These are phyloP conservation scores for Haliclona indistincta DNA, from an alignment of 37 sponge, comb jelly and placozoan species.

Conservation along the genomic window DNA sequence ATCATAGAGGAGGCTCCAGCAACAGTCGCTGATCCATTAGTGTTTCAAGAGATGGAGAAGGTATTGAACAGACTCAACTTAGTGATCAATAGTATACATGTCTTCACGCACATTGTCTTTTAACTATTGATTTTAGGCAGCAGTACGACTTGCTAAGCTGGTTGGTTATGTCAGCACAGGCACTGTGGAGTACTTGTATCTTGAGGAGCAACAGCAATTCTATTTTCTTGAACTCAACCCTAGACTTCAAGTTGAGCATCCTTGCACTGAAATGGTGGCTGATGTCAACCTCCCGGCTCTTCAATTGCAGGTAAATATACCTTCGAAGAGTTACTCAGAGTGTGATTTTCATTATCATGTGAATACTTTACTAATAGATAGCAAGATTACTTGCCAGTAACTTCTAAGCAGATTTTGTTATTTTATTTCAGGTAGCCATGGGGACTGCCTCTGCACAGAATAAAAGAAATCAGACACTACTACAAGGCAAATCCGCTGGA, in stretches of 20 bases:
- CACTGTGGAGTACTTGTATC: constrained; percentile 97
- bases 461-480: constrained; percentile 85
- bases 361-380: too few relatives aligned
- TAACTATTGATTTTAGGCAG: constrained; percentile 54
- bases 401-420: background rate
- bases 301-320: constrained; percentile 74
- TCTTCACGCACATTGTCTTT: background rate
- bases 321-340: background rate
- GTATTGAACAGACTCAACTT: background rate
- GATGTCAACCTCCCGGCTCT: constrained; percentile 94
- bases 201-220: constrained; percentile 71
- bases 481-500: constrained; percentile 79
- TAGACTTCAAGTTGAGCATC: constrained; percentile 96
- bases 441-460: constrained; percentile 93
- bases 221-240: constrained; percentile 98
- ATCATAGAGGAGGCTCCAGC: constrained; percentile 99
- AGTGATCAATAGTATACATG: background rate
- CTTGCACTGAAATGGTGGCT: constrained; percentile 98
- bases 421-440: constrained; percentile 92
- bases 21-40: constrained; percentile 57
- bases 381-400: background rate
- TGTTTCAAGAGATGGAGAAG: constrained; percentile 80
- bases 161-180: constrained; percentile 99
- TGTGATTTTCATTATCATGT: too few relatives aligned
- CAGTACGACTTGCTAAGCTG: constrained; percentile 94